Percentiles rank a stretch among this genome's conserved stretches.
Conservation (phyloP, 2,797 vertebrate genomes). For the Natrix natrix region DNA sequence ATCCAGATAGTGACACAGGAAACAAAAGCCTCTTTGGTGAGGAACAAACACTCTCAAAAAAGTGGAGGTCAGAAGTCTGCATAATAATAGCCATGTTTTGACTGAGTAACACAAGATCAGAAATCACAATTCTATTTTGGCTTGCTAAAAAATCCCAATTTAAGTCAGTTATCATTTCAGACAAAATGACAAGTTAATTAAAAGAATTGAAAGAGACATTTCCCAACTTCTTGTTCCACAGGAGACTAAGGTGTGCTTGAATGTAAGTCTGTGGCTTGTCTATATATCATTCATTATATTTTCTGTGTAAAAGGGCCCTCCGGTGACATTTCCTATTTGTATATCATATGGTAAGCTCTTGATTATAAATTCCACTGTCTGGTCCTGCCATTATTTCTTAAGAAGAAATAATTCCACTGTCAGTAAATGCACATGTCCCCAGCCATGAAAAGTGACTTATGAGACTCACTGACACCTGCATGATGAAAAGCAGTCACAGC, state of each 20-base stretch:
- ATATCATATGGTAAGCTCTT: neutral
- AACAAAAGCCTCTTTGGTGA: neutral
- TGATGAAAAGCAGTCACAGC: neutral
- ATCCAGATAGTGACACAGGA: neutral
- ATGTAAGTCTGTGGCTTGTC: neutral
- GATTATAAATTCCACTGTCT: neutral
- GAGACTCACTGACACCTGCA: neutral
- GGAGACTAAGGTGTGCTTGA: neutral
- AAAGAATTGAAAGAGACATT: neutral
- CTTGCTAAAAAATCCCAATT: neutral
- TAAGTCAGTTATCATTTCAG: neutral
- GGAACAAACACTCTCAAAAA: neutral
- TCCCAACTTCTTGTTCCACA: neutral
- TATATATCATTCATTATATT: neutral
- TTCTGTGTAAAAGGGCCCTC: neutral
- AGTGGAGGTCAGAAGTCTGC: neutral
- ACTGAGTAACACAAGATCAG: neutral
- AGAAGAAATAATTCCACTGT: neutral
- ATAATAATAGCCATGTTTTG: neutral
- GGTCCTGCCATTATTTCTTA: neutral
- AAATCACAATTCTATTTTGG: neutral
- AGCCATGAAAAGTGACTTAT: neutral
- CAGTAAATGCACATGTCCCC: neutral
- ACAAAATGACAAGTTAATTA: neutral
- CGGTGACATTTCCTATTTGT: neutral